Percentiles rank a stretch among this genome's conserved stretches.
phyloP scores from a whole-genome alignment of 2,888 invertebrate species.

The Synergus itoensis region DNA sequence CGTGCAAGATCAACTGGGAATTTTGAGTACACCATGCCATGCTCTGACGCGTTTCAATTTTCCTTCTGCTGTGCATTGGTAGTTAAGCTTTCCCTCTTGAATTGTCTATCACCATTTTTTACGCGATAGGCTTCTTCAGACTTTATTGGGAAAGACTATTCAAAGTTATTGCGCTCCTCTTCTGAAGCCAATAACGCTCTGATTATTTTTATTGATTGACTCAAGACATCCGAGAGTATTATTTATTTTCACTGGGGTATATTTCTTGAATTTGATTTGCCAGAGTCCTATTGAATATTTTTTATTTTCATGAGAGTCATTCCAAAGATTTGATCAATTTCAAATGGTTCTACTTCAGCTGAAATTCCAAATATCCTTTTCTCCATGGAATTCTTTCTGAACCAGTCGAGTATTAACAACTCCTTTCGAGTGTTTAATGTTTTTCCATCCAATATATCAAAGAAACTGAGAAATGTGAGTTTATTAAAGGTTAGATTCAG shows the following conservation, averaged over 20 bases:
- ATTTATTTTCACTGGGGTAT: neutral
- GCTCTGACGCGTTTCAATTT: conserved; percentile 51
- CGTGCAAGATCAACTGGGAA: conserved; percentile 29
- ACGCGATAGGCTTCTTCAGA: neutral
- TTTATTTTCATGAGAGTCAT: too few relatives aligned
- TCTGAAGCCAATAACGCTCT: neutral
- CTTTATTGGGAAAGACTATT: neutral
- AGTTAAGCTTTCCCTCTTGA: neutral
- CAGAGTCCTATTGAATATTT: too few relatives aligned
- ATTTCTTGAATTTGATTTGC: neutral
- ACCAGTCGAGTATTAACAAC: neutral
- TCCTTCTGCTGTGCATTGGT: conserved; percentile 32
- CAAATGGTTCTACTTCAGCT: neutral
- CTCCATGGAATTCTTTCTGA: neutral
- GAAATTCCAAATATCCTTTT: neutral
- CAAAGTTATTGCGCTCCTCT: neutral
- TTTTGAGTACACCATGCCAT: conserved; percentile 10
- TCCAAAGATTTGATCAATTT: neutral
- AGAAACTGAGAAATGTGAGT: conserved; percentile 16
- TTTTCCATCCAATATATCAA: neutral
- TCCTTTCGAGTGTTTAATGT: neutral
- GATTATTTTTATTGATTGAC: neutral
- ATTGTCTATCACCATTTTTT: neutral
- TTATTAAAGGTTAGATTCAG: conserved; percentile 19
- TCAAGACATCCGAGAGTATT: neutral